Conservation (phyloP, 2,888 invertebrate species). For the Elmis aenea region DNA sequence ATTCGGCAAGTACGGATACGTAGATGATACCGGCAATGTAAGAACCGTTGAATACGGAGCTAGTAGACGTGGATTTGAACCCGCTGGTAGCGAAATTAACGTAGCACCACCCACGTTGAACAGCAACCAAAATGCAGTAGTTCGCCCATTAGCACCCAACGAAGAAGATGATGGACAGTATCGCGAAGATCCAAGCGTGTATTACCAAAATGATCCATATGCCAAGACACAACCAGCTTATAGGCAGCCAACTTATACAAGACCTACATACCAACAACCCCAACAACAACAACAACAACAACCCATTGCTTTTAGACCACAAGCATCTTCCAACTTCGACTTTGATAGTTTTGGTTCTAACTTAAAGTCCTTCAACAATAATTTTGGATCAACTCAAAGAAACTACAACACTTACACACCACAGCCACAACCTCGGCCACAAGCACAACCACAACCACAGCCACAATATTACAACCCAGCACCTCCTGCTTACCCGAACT, state of each 20-base stretch:
- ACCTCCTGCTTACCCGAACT: constrained; percentile 22
- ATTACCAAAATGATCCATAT: constrained; percentile 60
- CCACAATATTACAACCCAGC: constrained; percentile 30
- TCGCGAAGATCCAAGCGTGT: constrained; percentile 75
- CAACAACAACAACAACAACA: constrained; percentile 24
- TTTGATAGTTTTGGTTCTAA: too few species aligned
- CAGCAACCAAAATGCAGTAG: constrained; percentile 48
- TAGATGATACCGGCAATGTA: constrained; percentile 69
- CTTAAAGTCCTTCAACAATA: too few species aligned
- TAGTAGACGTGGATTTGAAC: constrained; percentile 74
- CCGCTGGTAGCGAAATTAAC: constrained; percentile 69
- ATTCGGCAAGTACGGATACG: constrained; percentile 85
- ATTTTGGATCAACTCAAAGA: too few species aligned
- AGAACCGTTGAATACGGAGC: constrained; percentile 85
- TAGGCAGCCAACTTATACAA: constrained; percentile 28
- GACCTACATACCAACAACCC: constrained; percentile 29
- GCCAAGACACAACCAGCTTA: constrained; percentile 33
- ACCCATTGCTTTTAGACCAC: constrained; percentile 27
- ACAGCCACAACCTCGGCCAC: constrained; percentile 17
- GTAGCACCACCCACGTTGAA: constrained; percentile 74
- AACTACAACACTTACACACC: constrained; percentile 16
- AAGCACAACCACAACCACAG: constrained; percentile 20
- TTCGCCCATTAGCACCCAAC: constrained; percentile 46
- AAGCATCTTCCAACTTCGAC: constrained; percentile 33
- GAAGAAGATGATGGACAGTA: constrained; percentile 83